A percentile compares a stretch with the other conserved stretches of the same genome.
These are phyloP conservation scores for Diuraphis noxia DNA, from an alignment of 1,140 invertebrate species.

Conservation along the genomic window DNA sequence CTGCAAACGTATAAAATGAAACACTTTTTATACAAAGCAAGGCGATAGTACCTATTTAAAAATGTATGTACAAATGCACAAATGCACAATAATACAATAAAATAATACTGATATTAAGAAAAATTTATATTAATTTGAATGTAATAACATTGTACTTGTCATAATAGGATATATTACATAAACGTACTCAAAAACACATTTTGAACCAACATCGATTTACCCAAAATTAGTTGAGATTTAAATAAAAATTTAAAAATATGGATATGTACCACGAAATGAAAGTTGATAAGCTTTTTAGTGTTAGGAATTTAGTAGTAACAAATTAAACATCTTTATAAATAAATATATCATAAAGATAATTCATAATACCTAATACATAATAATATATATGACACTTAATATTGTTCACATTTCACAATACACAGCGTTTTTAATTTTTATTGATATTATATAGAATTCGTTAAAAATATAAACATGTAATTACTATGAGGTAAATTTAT, in stretches of 20 bases:
- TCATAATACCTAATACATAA: too few species aligned
- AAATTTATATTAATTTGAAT: neutral
- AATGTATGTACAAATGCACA: neutral
- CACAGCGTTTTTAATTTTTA: too few species aligned
- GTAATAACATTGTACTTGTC: neutral
- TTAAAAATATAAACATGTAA: neutral
- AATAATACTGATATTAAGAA: neutral
- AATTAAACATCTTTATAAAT: neutral
- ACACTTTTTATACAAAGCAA: neutral
- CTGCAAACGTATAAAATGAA: neutral
- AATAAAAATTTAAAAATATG: neutral
- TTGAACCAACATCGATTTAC: neutral
- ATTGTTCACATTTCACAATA: neutral
- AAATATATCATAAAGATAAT: neutral
- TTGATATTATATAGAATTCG: neutral
- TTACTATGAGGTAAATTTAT: neutral
- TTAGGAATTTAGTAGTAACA: neutral
- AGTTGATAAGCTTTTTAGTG: neutral
- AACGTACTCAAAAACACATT: neutral
- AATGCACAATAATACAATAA: neutral
- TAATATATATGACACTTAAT: too few species aligned
- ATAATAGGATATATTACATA: neutral
- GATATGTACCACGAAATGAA: neutral
- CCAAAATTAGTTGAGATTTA: neutral
- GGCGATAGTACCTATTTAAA: neutral